These are phyloP conservation scores for Neolamprologus devosi DNA, from an alignment of 2,113 vertebrate genomes.

Conservation along the genomic window DNA sequence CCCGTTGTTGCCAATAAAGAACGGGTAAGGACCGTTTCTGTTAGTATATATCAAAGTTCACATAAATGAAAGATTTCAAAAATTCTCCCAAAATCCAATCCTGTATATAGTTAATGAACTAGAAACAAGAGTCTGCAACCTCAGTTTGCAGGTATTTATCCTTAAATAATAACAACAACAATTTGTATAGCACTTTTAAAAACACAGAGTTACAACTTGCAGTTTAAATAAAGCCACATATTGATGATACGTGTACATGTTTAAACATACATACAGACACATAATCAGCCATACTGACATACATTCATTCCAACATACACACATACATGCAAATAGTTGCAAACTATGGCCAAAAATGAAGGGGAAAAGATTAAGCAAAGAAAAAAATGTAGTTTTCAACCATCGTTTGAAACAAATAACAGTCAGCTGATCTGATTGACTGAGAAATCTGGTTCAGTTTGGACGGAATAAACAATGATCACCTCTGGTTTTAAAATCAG, in stretches of 20 bases:
- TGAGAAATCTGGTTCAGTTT: background rate
- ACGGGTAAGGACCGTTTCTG: slow-evolving; percentile 32
- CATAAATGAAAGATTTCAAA: background rate
- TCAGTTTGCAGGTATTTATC: background rate
- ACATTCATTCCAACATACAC: background rate
- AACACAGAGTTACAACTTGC: background rate
- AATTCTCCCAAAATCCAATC: background rate
- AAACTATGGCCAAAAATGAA: background rate
- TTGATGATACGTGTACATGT: background rate
- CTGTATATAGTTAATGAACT: background rate
- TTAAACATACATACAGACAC: background rate
- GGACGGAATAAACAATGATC: background rate
- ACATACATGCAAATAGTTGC: background rate
- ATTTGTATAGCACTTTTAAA: background rate
- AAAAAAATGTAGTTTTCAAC: background rate
- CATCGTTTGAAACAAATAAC: background rate
- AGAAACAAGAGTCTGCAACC: background rate
- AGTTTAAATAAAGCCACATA: background rate
- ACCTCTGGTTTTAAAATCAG: background rate
- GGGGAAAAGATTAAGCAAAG: background rate
- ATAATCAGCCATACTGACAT: background rate
- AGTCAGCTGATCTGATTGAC: background rate
- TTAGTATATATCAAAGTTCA: background rate
- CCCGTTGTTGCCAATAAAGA: background rate
- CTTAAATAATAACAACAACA: background rate